Conservation (phyloP, 2,113 vertebrate species). For the Octodon degus region DNA sequence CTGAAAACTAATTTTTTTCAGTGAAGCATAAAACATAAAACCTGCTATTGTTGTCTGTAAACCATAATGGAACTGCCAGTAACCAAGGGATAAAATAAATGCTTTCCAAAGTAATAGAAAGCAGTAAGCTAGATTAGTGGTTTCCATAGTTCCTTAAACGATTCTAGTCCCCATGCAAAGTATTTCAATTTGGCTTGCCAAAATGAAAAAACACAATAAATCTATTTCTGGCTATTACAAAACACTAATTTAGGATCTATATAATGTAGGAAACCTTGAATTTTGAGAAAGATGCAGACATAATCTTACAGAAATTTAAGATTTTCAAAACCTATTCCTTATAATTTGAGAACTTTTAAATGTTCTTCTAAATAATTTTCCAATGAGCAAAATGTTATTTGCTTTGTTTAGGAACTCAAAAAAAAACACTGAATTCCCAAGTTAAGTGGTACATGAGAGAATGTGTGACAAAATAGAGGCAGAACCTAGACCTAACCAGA, state of each 20-base stretch:
- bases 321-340: neutral
- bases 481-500: neutral
- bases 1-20: slow-evolving; percentile 60
- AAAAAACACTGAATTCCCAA: neutral
- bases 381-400: neutral
- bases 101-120: slow-evolving; percentile 69
- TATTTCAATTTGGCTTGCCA: slow-evolving; percentile 42
- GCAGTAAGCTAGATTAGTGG: slow-evolving; percentile 67
- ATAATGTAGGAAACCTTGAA: slow-evolving; percentile 26
- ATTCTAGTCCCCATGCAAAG: slow-evolving; percentile 65
- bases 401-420: neutral
- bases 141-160: slow-evolving; percentile 69
- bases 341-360: slow-evolving; percentile 46
- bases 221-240: slow-evolving; percentile 24
- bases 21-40: slow-evolving; percentile 73
- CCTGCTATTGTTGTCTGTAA: slow-evolving; percentile 65
- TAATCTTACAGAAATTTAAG: slow-evolving; percentile 30
- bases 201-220: slow-evolving; percentile 43
- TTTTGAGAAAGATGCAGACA: slow-evolving; percentile 35
- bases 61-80: slow-evolving; percentile 62
- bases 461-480: neutral
- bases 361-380: slow-evolving; percentile 40
- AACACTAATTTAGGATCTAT: slow-evolving; percentile 43
- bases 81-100: slow-evolving; percentile 73
- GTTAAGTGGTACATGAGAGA: neutral